Percentiles rank a stretch among this genome's conserved stretches.
Evolutionary conservation across 2,797 vertebrate genomes (phyloP).

Genomic region (Glyptemys insculpta): DNA sequence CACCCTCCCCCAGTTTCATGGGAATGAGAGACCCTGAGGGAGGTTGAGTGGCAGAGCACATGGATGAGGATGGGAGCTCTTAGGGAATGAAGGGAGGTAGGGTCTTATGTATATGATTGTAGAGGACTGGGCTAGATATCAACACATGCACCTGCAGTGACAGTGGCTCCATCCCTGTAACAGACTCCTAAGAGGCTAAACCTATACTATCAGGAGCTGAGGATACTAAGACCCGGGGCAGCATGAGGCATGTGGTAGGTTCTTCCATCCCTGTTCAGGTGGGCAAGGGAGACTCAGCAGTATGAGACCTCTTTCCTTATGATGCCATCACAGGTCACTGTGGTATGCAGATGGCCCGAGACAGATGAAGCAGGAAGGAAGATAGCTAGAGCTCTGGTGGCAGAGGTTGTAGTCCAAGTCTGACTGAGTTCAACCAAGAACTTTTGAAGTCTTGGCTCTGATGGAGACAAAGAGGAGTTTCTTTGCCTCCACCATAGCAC

Average conservation of each 20-base stretch:
- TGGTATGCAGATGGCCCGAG: not conserved
- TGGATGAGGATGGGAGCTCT: not conserved
- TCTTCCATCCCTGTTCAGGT: not conserved
- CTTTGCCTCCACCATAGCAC: not conserved
- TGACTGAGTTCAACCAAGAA: not conserved
- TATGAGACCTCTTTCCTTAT: not conserved
- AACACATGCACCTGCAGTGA: not conserved
- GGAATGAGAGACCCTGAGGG: not conserved
- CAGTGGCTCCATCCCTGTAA: not conserved
- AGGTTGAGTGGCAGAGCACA: not conserved
- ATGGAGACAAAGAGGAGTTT: not conserved
- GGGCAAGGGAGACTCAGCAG: not conserved
- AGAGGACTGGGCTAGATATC: not conserved
- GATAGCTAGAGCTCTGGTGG: not conserved
- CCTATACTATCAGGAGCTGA: not conserved
- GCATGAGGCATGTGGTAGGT: not conserved
- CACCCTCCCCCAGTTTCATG: not conserved
- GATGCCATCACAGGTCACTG: fast-evolving
- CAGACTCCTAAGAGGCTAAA: not conserved
- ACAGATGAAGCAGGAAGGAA: not conserved
- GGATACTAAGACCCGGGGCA: not conserved
- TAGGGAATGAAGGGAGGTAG: not conserved
- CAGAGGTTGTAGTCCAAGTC: not conserved
- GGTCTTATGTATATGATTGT: not conserved
- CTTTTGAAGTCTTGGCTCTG: not conserved